Conservation (phyloP, 1,140 invertebrate species). For the Hermetia illucens region DNA sequence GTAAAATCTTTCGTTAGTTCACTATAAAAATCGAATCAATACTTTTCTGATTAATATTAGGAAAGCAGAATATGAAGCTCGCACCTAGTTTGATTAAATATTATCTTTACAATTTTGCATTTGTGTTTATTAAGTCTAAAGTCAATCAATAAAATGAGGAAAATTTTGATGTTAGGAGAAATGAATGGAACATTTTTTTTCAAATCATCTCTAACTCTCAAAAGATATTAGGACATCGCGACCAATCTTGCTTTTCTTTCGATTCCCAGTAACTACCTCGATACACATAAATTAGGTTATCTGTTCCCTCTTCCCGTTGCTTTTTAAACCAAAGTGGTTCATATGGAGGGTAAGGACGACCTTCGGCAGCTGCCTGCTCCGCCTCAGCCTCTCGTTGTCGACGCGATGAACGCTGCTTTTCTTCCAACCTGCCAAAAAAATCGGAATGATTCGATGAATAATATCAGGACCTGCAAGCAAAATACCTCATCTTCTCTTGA, state of each 20-base stretch:
- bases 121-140: too few relatives aligned
- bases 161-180: too few relatives aligned
- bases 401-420: slow-evolving; percentile 75
- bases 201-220: slow-evolving; percentile 22
- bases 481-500: slow-evolving; percentile 49
- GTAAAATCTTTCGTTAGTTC: too few relatives aligned
- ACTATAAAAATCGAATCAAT: too few relatives aligned
- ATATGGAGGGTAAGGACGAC: slow-evolving; percentile 58
- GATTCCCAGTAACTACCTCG: slow-evolving; percentile 86
- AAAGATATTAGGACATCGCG: slow-evolving; percentile 85
- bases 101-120: too few relatives aligned
- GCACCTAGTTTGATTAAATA: too few relatives aligned
- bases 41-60: too few relatives aligned
- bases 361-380: slow-evolving; percentile 58
- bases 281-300: slow-evolving; percentile 71
- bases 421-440: slow-evolving; percentile 54
- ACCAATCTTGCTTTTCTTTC: slow-evolving; percentile 83
- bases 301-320: slow-evolving; percentile 62
- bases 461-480: not conserved
- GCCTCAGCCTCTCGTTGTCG: slow-evolving; percentile 62
- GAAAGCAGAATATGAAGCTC: too few relatives aligned
- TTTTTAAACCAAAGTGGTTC: slow-evolving; percentile 87
- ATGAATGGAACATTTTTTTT: too few relatives aligned
- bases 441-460: not conserved
- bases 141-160: too few relatives aligned